Evolutionary conservation across 2,113 vertebrate species (phyloP).

Genomic region (Pogona vitticeps): DNA sequence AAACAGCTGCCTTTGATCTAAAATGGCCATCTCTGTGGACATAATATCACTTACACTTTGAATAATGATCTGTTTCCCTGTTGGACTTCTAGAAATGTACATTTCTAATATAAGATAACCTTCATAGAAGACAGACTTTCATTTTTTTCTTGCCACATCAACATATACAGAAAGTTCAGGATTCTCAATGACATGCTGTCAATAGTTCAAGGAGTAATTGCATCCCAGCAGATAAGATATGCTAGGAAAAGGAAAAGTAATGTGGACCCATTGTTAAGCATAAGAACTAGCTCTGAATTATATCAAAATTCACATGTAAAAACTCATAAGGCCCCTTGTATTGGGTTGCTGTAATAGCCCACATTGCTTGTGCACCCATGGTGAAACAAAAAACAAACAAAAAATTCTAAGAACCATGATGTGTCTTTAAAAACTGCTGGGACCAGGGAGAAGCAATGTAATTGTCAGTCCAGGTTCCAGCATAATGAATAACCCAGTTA

Average conservation of each 20-base stretch:
- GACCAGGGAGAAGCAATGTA: no score
- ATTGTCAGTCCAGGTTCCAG: no score
- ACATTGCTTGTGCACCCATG: no score
- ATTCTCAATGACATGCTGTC: neutral
- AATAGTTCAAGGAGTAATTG: neutral
- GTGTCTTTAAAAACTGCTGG: no score
- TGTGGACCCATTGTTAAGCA: neutral
- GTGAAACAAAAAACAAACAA: no score
- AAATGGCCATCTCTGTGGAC: slow-evolving; percentile 31
- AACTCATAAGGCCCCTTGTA: no score
- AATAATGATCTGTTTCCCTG: neutral
- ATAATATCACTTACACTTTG: slow-evolving; percentile 32
- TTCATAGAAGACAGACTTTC: neutral
- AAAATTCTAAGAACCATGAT: no score
- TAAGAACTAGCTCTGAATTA: neutral
- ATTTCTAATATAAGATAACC: slow-evolving; percentile 22
- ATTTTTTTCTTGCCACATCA: neutral
- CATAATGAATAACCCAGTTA: no score
- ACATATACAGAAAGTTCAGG: neutral
- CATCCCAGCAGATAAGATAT: neutral
- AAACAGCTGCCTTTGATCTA: slow-evolving; percentile 60
- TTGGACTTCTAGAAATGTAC: slow-evolving; percentile 22
- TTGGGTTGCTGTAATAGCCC: no score
- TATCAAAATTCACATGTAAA: neutral
- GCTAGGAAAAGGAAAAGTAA: neutral